These are phyloP conservation scores for Rhinophrynus dorsalis DNA, from an alignment of 2,797 vertebrate species.

Conservation along the genomic window DNA sequence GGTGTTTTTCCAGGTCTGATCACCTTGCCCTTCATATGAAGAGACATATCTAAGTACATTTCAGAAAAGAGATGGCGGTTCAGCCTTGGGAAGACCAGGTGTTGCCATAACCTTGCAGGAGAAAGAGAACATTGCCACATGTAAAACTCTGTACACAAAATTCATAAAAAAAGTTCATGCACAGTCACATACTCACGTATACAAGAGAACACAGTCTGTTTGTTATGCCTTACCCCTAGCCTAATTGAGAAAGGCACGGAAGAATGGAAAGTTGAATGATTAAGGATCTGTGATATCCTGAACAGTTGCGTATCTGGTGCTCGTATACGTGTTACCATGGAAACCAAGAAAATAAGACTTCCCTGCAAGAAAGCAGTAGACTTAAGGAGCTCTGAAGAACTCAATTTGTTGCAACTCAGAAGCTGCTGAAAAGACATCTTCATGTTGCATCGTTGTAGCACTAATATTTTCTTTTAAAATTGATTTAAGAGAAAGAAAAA, in stretches of 20 bases:
- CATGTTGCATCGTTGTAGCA: constrained; percentile 77
- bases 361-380: constrained; percentile 62
- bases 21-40: constrained; percentile 99
- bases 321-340: constrained; percentile 62
- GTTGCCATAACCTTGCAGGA: constrained; percentile 65
- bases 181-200: constrained; percentile 72
- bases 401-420: constrained; percentile 69
- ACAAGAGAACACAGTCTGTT: constrained; percentile 68
- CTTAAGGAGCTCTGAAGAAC: constrained; percentile 67
- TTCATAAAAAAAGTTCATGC: constrained; percentile 55
- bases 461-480: constrained; percentile 73
- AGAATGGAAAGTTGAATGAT: constrained; percentile 48
- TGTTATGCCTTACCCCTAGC: constrained; percentile 76
- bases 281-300: constrained; percentile 2
- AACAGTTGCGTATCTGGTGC: constrained; percentile 58
- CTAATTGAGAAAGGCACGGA: constrained; percentile 67
- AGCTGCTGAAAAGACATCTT: constrained; percentile 63
- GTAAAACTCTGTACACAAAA: constrained; percentile 71
- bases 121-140: constrained; percentile 64
- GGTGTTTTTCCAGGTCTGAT: constrained; percentile 98
- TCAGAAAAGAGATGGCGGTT: constrained; percentile 54
- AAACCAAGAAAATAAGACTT: constrained; percentile 63
- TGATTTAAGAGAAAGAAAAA: constrained; percentile 62
- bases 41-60: constrained; percentile 86
- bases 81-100: constrained; percentile 53